phyloP scores from a whole-genome alignment of 2,113 vertebrate genomes.

The Bagarius yarrelli region DNA sequence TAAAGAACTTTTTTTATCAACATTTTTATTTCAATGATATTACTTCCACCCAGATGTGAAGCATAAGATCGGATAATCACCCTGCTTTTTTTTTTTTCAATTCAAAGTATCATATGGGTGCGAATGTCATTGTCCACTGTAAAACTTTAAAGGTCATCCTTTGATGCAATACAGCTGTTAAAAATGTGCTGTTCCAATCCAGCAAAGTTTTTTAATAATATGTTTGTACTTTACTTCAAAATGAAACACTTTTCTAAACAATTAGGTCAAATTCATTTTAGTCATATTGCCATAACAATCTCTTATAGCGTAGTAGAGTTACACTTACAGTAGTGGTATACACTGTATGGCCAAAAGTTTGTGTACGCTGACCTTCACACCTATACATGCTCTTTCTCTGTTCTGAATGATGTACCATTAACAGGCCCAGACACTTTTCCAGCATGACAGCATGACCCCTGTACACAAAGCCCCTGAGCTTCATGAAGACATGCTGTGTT shows the following conservation, averaged over 20 bases:
- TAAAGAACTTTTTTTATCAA: too few relatives aligned
- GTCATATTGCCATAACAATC: too few relatives aligned
- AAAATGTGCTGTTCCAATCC: background rate
- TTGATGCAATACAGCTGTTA: background rate
- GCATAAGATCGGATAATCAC: too few relatives aligned
- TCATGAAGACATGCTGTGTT: background rate
- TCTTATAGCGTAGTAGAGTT: too few relatives aligned
- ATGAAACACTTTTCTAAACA: background rate
- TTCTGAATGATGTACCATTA: too few relatives aligned
- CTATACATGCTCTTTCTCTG: too few relatives aligned
- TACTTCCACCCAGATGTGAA: too few relatives aligned
- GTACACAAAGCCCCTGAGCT: background rate
- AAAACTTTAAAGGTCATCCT: conserved; percentile 10
- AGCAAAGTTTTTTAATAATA: background rate
- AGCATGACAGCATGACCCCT: background rate
- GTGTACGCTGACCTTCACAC: background rate
- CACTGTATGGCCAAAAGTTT: background rate
- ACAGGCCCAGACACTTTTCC: background rate
- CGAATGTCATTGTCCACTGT: background rate
- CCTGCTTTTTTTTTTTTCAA: too few relatives aligned
- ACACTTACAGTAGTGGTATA: too few relatives aligned
- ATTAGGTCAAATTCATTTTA: background rate
- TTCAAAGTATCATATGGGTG: background rate
- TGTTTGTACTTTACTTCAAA: background rate
- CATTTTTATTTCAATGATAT: too few relatives aligned